Evolutionary conservation across 1,140 invertebrate species (phyloP), one percentile per base, ranked within the genome.

Genomic region (Radopholus similis): DNA sequence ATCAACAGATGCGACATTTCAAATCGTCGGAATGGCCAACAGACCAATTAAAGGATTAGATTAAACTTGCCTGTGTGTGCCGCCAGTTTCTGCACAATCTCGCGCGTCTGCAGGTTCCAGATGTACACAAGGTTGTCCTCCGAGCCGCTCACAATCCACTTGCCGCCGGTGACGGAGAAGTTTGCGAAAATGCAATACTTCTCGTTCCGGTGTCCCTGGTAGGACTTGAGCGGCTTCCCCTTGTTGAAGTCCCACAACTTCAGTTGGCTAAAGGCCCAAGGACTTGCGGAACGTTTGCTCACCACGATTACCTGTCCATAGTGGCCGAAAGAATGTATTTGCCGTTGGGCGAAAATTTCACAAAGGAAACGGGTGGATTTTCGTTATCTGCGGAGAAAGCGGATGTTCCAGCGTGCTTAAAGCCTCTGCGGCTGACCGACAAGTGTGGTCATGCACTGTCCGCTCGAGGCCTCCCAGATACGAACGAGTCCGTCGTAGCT

Each of bases 71-170:
- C 90, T 80, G 92, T 94, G 83, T 97, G 95, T 2, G 95, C 95
- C 79, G 90, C 89, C 62, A 99, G 84, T 85, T 94, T 93, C 85
- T 99, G 96, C 53, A 98, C 96, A 71, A 98, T 91, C 86, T 98
- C 95, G 85, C 98, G 97, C 18, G 93, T 95, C 83, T 99, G 95
- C 60, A 99, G 86, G 87, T 98, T 98, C 96, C 96, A 99, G 76
- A 99, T 95, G 80, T 97, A 98, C 2, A 99, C 93, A 86, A 94
- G 88, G 82, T 96, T 94, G 83, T 99, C 96, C 86, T 99, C 96
- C n/a, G 95, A 97, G 15, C 96, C 96, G 56, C 93, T 96, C 47
- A 98, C 95, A 83, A 99, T 98, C 95, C 96, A 99, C 91, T 97
- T 98, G 83, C 95, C 95, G 67, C 95, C 96, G 49, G 96, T 99